Evolutionary conservation across 2,888 invertebrate species (phyloP).

Genomic region (Apocheima hispidaria): DNA sequence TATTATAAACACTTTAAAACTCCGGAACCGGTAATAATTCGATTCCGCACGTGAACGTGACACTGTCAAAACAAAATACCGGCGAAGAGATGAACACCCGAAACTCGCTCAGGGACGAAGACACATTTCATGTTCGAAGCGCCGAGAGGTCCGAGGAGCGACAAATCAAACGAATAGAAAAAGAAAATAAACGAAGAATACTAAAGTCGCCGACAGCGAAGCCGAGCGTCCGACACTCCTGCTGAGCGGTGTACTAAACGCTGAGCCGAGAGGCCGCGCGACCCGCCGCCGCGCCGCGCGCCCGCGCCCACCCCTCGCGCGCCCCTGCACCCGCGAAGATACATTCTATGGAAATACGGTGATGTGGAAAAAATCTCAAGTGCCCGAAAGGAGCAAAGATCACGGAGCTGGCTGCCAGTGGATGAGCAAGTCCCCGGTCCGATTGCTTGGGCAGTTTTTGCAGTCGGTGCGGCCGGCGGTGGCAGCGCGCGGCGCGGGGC

Average conservation of each 20-base stretch:
- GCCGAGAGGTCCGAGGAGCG: slow-evolving; percentile 70
- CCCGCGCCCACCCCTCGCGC: slow-evolving; percentile 66
- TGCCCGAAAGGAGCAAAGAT: slow-evolving; percentile 57
- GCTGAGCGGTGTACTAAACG: slow-evolving; percentile 86
- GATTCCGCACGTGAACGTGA: slow-evolving; percentile 81
- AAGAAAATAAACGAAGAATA: slow-evolving; percentile 86
- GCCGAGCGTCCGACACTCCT: slow-evolving; percentile 85
- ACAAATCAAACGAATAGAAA: slow-evolving; percentile 85
- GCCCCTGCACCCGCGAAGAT: slow-evolving; percentile 75
- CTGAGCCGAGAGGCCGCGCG: slow-evolving; percentile 74
- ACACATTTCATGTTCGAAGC: slow-evolving; percentile 70
- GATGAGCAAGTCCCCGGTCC: slow-evolving; percentile 51
- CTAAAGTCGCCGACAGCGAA: slow-evolving; percentile 81
- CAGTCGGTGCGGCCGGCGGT: slow-evolving; percentile 40
- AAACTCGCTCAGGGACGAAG: slow-evolving; percentile 66
- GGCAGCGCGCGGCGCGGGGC: slow-evolving; percentile 44
- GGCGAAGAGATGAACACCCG: slow-evolving; percentile 64
- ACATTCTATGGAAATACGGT: slow-evolving; percentile 69
- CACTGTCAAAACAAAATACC: slow-evolving; percentile 81
- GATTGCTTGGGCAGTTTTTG: slow-evolving; percentile 61
- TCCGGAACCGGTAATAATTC: slow-evolving; percentile 82
- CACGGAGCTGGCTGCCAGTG: slow-evolving; percentile 46
- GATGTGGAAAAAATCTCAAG: slow-evolving; percentile 70
- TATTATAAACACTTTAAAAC: slow-evolving; percentile 82
- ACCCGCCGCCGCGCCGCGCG: slow-evolving; percentile 69